A percentile compares a stretch with the other conserved stretches of the same genome.
These are phyloP conservation scores for Scaptomyza graminum DNA, from an alignment of 1,140 invertebrate species.

Conservation along the genomic window DNA sequence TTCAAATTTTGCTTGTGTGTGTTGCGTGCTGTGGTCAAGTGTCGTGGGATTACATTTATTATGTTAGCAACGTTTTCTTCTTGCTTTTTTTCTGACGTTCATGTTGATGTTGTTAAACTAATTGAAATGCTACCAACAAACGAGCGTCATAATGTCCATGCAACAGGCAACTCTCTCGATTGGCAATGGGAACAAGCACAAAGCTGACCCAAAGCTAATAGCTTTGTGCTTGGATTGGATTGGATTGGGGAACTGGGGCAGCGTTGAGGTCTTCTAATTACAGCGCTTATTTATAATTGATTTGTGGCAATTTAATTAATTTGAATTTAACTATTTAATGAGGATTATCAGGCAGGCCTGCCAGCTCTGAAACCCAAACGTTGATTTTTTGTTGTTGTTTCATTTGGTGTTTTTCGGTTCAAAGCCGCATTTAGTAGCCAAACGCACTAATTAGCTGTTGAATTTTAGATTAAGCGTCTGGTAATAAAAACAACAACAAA, in stretches of 20 bases:
- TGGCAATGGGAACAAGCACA: slow-evolving; percentile 17
- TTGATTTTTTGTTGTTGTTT: neutral
- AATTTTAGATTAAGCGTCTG: slow-evolving; percentile 73
- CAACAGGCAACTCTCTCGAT: slow-evolving; percentile 8
- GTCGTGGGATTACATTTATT: slow-evolving; percentile 70
- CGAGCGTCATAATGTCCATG: slow-evolving; percentile 51
- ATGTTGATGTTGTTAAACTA: slow-evolving; percentile 74
- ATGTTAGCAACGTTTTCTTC: slow-evolving; percentile 43
- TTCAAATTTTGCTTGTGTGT: slow-evolving; percentile 15
- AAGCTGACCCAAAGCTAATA: slow-evolving; percentile 25
- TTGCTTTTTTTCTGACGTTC: slow-evolving; percentile 40
- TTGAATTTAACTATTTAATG: slow-evolving; percentile 82
- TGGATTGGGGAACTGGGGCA: neutral
- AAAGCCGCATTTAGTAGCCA: slow-evolving; percentile 75
- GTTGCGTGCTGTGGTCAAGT: slow-evolving; percentile 42
- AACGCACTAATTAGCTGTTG: slow-evolving; percentile 73
- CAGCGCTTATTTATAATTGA: slow-evolving; percentile 80
- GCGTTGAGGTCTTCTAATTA: slow-evolving; percentile 76
- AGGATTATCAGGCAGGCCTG: slow-evolving; percentile 69
- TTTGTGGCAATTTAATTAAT: slow-evolving; percentile 82
- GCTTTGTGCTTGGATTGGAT: neutral
- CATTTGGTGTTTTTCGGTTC: slow-evolving; percentile 27
- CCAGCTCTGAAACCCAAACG: slow-evolving; percentile 12
- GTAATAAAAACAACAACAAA: slow-evolving; percentile 7
- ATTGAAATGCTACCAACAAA: slow-evolving; percentile 61